Evolutionary conservation across 2,888 invertebrate genomes (phyloP), one percentile per base, ranked within the genome.

Genomic region (Cosmopolites sordidus): DNA sequence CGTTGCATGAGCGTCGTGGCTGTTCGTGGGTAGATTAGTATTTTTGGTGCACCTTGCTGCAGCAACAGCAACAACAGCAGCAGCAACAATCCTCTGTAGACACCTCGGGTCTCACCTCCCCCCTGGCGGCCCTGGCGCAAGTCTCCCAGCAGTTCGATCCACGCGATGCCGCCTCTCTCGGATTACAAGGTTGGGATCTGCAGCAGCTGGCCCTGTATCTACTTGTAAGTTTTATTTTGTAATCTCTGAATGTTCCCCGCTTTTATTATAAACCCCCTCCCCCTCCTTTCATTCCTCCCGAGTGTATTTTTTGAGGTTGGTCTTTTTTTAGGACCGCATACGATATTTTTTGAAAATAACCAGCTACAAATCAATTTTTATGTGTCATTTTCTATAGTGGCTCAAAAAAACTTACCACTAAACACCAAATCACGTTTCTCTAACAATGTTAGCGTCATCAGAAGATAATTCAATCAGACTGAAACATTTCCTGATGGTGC

Each of bases 171-270:
- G 64, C 70, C 61, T 65, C 78, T 78, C 66, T 78, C 75, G 82
- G 82, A 69, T 78, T 84, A 73, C 84, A 83, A 69, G 83, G 83
- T 73, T 84, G 84, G 84, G 86, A 86, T 71, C 77, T 85, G 65
- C 85, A 85, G 71, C 84, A 85, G 73, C 78, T 86, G 71, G 75
- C 86, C 66, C 82, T 85, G 78, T 85, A 85, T 73, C 72, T 82
- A 60, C 76, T 86, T 82, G 86, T 86, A 74, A 80, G 82, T 80
- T 77, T 37, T 48, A 39, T 39, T 17, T 30, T 48, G 27, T 43
- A 16, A 6, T 16, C 5, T 33, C 33, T 33, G 11, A 12, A 33
- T 33, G 33, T 33, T 12, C 11, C 4, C 4, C 8, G 22, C 22
- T 22, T 22, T 22, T 22, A 22, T 5, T 22, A 22, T n/a, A n/a